Conservation (phyloP, 2,113 vertebrate genomes). For the Psephotus haematonotus region DNA sequence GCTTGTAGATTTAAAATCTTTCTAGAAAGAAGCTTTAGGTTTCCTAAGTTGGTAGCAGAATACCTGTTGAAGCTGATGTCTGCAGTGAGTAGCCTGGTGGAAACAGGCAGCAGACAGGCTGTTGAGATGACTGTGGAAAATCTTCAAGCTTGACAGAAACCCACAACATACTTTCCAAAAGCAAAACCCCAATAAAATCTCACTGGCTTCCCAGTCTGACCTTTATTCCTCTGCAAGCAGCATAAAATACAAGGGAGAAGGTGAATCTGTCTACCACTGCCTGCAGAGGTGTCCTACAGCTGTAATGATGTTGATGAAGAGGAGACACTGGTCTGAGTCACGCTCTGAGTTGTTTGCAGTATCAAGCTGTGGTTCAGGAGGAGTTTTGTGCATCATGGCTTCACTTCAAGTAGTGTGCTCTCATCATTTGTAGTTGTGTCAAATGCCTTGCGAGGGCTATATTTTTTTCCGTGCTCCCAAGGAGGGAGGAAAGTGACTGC, state of each 20-base stretch:
- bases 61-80: background rate
- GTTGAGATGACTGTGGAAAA: background rate
- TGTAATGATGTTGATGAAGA: rapidly evolving
- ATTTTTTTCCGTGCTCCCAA: background rate
- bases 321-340: background rate
- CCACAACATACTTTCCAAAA: background rate
- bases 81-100: background rate
- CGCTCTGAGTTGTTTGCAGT: rapidly evolving
- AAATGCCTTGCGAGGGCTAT: background rate
- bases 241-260: background rate
- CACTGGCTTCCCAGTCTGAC: background rate
- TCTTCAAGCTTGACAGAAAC: background rate
- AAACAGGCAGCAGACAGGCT: background rate
- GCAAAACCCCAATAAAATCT: background rate
- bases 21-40: background rate
- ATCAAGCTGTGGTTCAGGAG: background rate
- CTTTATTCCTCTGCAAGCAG: background rate
- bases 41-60: background rate
- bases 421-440: background rate
- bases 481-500: background rate
- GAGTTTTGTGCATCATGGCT: background rate
- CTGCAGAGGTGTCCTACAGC: background rate
- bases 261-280: background rate
- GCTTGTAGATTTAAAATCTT: background rate
- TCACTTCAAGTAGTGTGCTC: rapidly evolving